Conservation (phyloP, 2,113 vertebrate genomes). For the Ploceus nigricollis region DNA sequence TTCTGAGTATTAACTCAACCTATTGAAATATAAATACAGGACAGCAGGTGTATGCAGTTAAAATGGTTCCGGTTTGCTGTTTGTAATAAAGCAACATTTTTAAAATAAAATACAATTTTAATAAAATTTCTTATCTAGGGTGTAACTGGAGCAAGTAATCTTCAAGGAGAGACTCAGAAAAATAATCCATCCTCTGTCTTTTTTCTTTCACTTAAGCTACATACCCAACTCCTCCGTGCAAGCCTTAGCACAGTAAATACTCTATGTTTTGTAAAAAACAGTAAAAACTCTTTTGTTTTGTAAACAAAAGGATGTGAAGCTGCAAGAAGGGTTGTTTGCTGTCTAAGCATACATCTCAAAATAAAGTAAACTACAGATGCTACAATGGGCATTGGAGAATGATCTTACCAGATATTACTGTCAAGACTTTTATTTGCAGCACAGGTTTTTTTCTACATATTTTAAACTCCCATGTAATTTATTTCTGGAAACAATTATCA, state of each 20-base stretch:
- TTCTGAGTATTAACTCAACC: not conserved
- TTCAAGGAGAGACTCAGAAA: not conserved
- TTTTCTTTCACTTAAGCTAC: not conserved
- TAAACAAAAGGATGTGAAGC: not conserved
- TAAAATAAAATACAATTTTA: not conserved
- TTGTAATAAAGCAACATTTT: not conserved
- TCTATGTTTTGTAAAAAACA: not conserved
- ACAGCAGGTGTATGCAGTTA: not conserved
- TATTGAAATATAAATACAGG: not conserved
- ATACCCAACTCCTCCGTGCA: not conserved
- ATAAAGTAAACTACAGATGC: not conserved
- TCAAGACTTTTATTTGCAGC: not conserved
- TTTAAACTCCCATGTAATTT: not conserved
- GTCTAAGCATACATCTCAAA: not conserved
- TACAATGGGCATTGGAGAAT: not conserved
- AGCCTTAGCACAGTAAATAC: not conserved
- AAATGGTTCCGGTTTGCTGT: not conserved
- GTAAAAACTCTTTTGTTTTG: not conserved
- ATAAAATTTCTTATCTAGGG: not conserved
- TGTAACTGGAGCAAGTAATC: not conserved
- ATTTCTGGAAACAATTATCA: not conserved
- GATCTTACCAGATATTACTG: not conserved
- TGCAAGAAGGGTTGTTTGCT: not conserved
- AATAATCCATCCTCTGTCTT: not conserved
- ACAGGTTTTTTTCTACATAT: not conserved